Base-by-base conservation (phyloP, 2,797 vertebrate genomes). In the Trematomus bernacchii region DNA sequence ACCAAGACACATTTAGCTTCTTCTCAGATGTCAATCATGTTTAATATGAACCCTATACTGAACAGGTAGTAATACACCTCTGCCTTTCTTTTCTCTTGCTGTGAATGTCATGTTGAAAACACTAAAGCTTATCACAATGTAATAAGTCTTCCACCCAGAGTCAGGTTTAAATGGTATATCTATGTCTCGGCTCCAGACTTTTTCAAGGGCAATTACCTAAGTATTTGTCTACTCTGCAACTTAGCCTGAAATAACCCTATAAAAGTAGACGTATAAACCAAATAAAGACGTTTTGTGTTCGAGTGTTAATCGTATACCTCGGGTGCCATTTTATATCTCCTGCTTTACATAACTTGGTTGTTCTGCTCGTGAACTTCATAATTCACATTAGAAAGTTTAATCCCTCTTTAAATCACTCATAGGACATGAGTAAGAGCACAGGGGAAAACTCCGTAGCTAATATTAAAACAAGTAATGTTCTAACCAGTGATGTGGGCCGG, bases 401-500 rank as follows among this genome's bases (percentile, higher is more conserved):
- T 66, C 55, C 80, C 23, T 12, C 33, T 50, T 71, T 85, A 72
- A 63, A 72, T 67, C 57, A 59, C 75, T 63, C 12, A 23, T 50
- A 71, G 58, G 79, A 79, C 43, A 44, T 68, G 79, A 83, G 74
- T 77, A 64, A 74, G 65, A 71, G 68, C 87, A 84, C 83, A 84
- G 78, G 80, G 76, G 75, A 65, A 73, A 71, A 75, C 52, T 64
- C 77, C 51, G 69, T 10, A 60, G 80, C 74, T 86, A 89, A 81
- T 84, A 85, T 87, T 88, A 77, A 70, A 46, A 70, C 42, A 42
- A 76, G 71, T 91, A 88, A 93, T 85, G 79, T 30, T 83, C 75
- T 80, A 84, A 90, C 57, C 86, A 89, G 86, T 27, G 73, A 86
- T 79, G 80, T 77, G 77, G 79, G 86, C 73, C 23, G 3, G 79